Base-by-base conservation (phyloP, 2,888 invertebrate genomes). In the Minunthozetes semirufus region DNA sequence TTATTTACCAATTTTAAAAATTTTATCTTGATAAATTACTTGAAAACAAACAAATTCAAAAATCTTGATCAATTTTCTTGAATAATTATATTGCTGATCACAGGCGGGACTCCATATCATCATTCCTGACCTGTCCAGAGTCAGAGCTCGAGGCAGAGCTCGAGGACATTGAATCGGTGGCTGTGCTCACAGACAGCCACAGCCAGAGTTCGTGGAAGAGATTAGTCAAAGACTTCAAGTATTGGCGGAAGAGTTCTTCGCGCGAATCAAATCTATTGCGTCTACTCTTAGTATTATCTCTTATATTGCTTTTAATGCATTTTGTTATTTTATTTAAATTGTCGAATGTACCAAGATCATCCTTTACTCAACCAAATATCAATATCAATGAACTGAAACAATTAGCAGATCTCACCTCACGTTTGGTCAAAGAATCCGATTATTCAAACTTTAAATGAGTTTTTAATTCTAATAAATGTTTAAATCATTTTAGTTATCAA, bases 371-470 rank as follows among this genome's bases (percentile, higher is more conserved):
- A 1, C 5, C 42, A 15, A 4, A 70, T 46, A 15, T 70, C 15
- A 48, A 70, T 70, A 70, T 70, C 9, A n/a, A 70, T 70, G 19
- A 70, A 70, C 9, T 70, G 17, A 70, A 25, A 70, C 70, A 70
- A 48, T 48, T 46, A 19, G 42, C 46, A 48, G 70, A 70, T 70
- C 19, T 70, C n/a, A 70, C 46, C 1, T 25, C 42, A 15, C 70
- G 70, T 17, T 17, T 70, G 25, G 70, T 27, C 38, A 25, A n/a
- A 70, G 29, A 38, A 29, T 29, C 59, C 1, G 59, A 59, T 56
- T 50, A 50, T 25, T 56, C 5, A 22, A 56, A 56, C 22, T 56
- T 56, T 25, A 56, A 22, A 56, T 25, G 13, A 56, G 17, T 53
- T 25, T 33, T 33, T 33, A 33, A 33, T 33, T n/a, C n/a, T 33